These are phyloP conservation scores for Sinodicranocentrus sp. DNA, from an alignment of 2,888 invertebrate genomes.

Conservation along the genomic window DNA sequence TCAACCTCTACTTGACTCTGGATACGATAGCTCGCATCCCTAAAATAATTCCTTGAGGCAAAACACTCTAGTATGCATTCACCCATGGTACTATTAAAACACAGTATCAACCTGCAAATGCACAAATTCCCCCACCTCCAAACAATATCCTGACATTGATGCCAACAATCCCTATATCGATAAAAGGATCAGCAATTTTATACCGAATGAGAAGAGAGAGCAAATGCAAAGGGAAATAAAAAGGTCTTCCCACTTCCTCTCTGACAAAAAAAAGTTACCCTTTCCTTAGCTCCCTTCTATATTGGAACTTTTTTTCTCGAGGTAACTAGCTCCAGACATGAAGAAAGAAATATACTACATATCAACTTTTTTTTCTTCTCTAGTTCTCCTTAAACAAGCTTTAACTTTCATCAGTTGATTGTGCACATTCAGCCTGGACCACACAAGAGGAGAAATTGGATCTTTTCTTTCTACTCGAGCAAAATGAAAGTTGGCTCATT, in stretches of 20 bases:
- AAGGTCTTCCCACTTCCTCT: constrained; percentile 65
- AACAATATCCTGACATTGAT: constrained; percentile 10
- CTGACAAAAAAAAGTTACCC: constrained; percentile 17
- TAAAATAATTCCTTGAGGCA: too few species aligned
- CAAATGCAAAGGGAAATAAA: constrained; percentile 38
- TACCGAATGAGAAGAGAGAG: background rate
- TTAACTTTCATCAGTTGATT: constrained; percentile 3
- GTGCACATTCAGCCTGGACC: background rate
- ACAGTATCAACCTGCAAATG: background rate
- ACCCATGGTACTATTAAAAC: too few species aligned
- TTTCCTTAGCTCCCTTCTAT: constrained; percentile 8
- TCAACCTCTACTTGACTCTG: too few species aligned
- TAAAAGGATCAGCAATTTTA: constrained; percentile 8
- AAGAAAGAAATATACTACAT: too few species aligned
- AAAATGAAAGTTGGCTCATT: constrained; percentile 45
- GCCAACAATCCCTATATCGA: constrained; percentile 24
- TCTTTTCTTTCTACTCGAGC: constrained; percentile 7
- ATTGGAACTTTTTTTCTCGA: background rate
- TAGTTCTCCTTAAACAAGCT: background rate
- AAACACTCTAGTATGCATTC: too few species aligned
- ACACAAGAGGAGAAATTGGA: constrained; percentile 11
- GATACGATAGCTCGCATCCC: too few species aligned
- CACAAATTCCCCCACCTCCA: background rate
- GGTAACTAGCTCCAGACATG: too few species aligned
- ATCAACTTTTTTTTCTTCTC: background rate